Evolutionary conservation across 2,888 invertebrate genomes (phyloP).

Genomic region (Caenorhabditis sp.): DNA sequence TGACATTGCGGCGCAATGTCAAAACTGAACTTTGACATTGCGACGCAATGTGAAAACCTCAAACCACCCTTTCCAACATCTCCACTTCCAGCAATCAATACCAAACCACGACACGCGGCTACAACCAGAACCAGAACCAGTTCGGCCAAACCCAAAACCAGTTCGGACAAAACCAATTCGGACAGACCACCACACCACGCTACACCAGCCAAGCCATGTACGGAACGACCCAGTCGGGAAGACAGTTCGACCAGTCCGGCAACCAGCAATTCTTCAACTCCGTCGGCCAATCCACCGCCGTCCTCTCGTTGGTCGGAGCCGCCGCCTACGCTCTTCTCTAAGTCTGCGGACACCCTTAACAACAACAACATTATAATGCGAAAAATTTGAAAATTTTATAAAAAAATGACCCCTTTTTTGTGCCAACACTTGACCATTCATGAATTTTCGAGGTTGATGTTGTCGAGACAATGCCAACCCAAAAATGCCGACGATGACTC

Average conservation of each 20-base stretch:
- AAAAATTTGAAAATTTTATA: conserved; percentile 2
- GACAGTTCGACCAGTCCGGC: conserved; percentile 57
- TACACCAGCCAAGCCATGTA: conserved; percentile 56
- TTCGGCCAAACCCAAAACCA: conserved; percentile 32
- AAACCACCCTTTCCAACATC: too few species aligned
- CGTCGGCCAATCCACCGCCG: conserved; percentile 44
- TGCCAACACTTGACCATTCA: background rate
- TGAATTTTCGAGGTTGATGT: background rate
- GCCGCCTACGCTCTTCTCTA: conserved; percentile 54
- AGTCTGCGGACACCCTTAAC: too few species aligned
- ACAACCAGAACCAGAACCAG: conserved; percentile 53
- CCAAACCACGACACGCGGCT: conserved; percentile 60
- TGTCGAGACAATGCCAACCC: conserved; percentile 11
- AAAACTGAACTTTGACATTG: too few species aligned
- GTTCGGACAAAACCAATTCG: conserved; percentile 47
- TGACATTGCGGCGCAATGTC: too few species aligned
- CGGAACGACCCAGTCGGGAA: conserved; percentile 55
- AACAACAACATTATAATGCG: background rate
- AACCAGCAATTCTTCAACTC: conserved; percentile 56
- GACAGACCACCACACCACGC: conserved; percentile 51
- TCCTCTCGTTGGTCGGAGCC: conserved; percentile 55
- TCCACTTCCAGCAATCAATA: conserved; percentile 62
- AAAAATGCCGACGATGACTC: conserved; percentile 33
- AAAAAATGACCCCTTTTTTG: background rate
- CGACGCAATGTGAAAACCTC: too few species aligned